Percentiles rank a stretch among this genome's conserved stretches.
Evolutionary conservation across 2,113 vertebrate species (phyloP).

Genomic region (Gobio gobio): DNA sequence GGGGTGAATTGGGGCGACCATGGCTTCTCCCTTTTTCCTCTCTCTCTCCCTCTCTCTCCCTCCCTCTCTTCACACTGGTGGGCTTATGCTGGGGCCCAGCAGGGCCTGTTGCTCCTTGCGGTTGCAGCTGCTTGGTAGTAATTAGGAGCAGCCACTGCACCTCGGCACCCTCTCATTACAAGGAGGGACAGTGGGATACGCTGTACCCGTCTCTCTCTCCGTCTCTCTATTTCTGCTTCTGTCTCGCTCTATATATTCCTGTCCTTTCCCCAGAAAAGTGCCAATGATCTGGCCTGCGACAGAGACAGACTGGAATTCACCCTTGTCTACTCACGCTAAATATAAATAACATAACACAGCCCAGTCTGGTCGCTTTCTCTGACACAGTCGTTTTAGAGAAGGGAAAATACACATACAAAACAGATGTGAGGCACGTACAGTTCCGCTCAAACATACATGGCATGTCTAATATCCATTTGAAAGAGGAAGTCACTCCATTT

Average conservation of each 20-base stretch:
- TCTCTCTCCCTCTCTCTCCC: background rate
- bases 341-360: constrained; percentile 71
- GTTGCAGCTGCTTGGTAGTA: constrained; percentile 76
- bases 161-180: constrained; percentile 80
- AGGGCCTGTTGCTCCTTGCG: constrained; percentile 63
- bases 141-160: constrained; percentile 75
- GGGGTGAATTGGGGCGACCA: constrained; percentile 64
- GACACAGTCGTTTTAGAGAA: constrained; percentile 31
- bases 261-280: constrained; percentile 53
- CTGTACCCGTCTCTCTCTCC: constrained; percentile 62
- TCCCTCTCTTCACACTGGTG: constrained; percentile 61
- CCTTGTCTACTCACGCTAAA: constrained; percentile 71
- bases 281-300: constrained; percentile 66
- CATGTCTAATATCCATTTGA: constrained; percentile 9
- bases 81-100: constrained; percentile 67
- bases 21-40: constrained; percentile 53
- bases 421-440: background rate
- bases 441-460: background rate
- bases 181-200: constrained; percentile 76
- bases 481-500: background rate
- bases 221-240: constrained; percentile 33
- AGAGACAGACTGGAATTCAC: constrained; percentile 70
- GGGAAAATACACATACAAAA: background rate
- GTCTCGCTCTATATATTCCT: constrained; percentile 37
- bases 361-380: constrained; percentile 53